Evolutionary conservation across 37 sponge, comb jelly and placozoan genomes (phyloP).

Genomic region (Cliona cf. orientalis): DNA sequence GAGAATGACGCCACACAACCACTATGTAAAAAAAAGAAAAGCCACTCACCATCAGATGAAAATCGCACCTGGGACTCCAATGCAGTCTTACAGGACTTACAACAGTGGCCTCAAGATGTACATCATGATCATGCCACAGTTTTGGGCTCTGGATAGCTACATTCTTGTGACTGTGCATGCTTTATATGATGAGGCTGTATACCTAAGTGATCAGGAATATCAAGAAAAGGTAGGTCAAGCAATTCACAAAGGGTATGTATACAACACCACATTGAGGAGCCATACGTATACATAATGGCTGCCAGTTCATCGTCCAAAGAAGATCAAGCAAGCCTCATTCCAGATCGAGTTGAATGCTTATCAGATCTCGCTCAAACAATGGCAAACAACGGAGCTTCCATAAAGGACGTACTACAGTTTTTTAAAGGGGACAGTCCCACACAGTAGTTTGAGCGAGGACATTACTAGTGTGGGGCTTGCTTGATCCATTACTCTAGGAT

Average conservation of each 20-base stretch:
- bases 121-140: conserved; percentile 9
- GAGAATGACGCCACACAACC: neutral
- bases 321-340: neutral
- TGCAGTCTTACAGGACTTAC: neutral
- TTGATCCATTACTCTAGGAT: neutral
- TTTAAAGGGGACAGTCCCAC: neutral
- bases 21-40: neutral
- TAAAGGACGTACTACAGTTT: neutral
- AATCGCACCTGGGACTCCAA: neutral
- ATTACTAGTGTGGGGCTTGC: neutral
- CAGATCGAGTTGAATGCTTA: neutral
- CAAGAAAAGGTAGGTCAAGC: neutral
- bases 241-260: no score
- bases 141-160: neutral
- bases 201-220: neutral
- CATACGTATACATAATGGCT: neutral
- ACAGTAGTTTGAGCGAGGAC: neutral
- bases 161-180: neutral
- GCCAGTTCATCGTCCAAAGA: no score
- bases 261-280: neutral
- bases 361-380: neutral
- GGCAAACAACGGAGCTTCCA: neutral
- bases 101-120: neutral
- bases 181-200: conserved; percentile 1
- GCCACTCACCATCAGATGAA: neutral